Evolutionary conservation across 92 coral and sea anemone genomes (phyloP), one percentile per base, ranked within the genome.

Genomic region (Palythoa grandiflora): DNA sequence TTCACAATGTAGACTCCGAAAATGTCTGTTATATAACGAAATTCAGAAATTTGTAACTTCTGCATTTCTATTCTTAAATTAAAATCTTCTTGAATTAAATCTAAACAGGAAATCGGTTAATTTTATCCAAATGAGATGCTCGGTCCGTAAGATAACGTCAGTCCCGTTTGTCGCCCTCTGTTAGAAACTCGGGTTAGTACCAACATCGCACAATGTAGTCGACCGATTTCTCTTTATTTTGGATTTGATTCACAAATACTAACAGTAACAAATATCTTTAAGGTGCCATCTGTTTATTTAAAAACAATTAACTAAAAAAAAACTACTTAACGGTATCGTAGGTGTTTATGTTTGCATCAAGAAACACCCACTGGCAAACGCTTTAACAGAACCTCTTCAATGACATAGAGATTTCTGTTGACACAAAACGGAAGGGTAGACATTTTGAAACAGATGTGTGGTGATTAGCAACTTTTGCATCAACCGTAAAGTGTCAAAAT

Each of bases 381-480:
- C 38, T 75, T 40, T 55, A 28, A 9, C 38, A 16, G 19, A 73
- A 52, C 61, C 9, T 8, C 68, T 77, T 77, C 21, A 52, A 53
- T 77, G 20, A 77, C 47, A 13, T 35, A 54, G 2, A 65, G 36
- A 77, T 28, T 37, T 53, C 68, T 54, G 68, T 77, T 77, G 68
- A 54, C 83, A 53, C 68, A 13, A 81, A 81, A 48, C 86, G 86
- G 86, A 81, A 81, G 86, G 15, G 11, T 36, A 63, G 86, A 81
- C 75, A 66, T 81, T 47, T 81, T 61, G 47, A 81, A 81, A 47
- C 86, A 81, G 86, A 81, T 81, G 86, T 77, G 37, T 2, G 20
- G 21, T 77, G 68, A 77, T 77, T 52, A 77, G 11, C 53, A 1
- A 20, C 66, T 28, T 38, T 59, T 35, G 60, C 12, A 77, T 28